Conservation (phyloP, 1,140 invertebrate genomes). For the Lepidurus apus region DNA sequence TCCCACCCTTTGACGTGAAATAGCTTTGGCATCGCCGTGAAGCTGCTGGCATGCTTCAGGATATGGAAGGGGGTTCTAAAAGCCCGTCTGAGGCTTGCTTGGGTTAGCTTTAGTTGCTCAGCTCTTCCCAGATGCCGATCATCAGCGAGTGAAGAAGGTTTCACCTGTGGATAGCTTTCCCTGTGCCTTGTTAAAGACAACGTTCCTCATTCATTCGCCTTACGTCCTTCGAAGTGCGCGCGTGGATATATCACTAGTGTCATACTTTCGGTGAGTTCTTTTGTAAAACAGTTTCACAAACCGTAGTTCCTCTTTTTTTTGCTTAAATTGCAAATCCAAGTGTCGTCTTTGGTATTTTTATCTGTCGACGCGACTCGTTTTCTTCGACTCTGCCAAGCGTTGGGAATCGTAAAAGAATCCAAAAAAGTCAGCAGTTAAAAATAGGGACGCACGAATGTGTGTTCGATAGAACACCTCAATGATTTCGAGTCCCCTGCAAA, state of each 20-base stretch:
- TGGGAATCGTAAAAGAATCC: background rate
- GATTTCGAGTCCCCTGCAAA: too few relatives aligned
- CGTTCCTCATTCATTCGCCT: background rate
- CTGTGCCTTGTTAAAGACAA: background rate
- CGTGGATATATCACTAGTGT: background rate
- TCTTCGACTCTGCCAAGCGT: background rate
- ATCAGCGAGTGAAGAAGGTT: constrained; percentile 13
- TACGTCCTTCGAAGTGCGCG: background rate
- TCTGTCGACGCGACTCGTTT: background rate
- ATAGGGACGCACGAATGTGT: background rate
- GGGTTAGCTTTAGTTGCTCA: background rate
- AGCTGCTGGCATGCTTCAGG: background rate
- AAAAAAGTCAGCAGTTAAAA: constrained; percentile 19
- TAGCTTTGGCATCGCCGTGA: background rate
- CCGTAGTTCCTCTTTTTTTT: too few relatives aligned
- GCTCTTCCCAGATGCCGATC: constrained; percentile 6
- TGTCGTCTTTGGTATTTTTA: background rate
- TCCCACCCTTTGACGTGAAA: background rate
- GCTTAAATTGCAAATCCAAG: too few relatives aligned
- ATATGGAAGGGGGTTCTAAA: background rate
- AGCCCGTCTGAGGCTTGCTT: background rate
- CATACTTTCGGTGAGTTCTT: background rate
- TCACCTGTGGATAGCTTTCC: background rate
- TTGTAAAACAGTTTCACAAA: too few relatives aligned
- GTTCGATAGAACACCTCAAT: too few relatives aligned